These are phyloP conservation scores for Rotaria magnacalcarata DNA, from an alignment of 2,888 invertebrate species.

Conservation along the genomic window DNA sequence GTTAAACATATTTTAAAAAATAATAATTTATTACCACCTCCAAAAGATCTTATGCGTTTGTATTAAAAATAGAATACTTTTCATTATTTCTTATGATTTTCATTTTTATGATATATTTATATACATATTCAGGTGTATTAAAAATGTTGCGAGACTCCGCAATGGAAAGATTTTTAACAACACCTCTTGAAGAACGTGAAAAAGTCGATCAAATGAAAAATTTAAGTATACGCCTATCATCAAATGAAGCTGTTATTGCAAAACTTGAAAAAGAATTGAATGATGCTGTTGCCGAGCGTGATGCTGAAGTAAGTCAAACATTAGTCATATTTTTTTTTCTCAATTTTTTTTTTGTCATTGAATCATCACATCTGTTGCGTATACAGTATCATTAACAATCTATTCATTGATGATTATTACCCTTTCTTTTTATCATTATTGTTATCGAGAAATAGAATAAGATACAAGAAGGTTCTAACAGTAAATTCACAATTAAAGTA, in stretches of 20 bases:
- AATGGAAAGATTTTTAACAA: slow-evolving; percentile 29
- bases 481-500: background rate
- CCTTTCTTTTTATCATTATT: background rate
- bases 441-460: background rate
- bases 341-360: background rate
- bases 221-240: background rate
- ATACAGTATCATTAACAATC: background rate
- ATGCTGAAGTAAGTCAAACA: background rate
- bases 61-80: background rate
- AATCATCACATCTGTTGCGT: background rate
- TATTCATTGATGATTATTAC: background rate
- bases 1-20: background rate
- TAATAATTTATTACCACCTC: background rate
- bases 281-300: slow-evolving; percentile 7
- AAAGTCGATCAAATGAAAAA: slow-evolving; percentile 6
- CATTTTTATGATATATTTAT: background rate
- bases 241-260: slow-evolving; percentile 21
- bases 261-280: slow-evolving; percentile 32
- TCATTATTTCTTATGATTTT: too few species aligned
- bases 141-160: background rate
- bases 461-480: background rate
- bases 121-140: background rate
- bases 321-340: background rate
- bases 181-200: slow-evolving; percentile 35
- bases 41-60: background rate